Conservation (phyloP, 2,113 vertebrate species). For the Gasterosteus nipponicus region DNA sequence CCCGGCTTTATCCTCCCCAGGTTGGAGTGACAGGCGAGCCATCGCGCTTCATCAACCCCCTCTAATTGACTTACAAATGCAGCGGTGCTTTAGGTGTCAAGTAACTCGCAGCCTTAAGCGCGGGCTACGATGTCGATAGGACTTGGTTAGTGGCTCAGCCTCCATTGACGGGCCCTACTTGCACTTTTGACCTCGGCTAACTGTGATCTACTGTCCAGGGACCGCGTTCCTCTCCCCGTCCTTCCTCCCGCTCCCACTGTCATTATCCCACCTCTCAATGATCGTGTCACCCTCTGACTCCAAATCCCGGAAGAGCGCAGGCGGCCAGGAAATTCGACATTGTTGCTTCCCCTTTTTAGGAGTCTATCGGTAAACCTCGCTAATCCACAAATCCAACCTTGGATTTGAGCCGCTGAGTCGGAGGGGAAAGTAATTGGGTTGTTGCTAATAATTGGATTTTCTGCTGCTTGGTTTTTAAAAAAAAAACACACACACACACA, state of each 20-base stretch:
- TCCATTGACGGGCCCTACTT: conserved; percentile 65
- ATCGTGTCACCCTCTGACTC: conserved; percentile 78
- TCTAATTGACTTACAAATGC: conserved; percentile 76
- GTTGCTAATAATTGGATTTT: conserved; percentile 87
- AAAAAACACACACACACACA: background rate
- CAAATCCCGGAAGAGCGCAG: conserved; percentile 75
- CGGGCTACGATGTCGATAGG: conserved; percentile 69
- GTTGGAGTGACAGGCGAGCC: conserved; percentile 57
- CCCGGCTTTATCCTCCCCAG: conserved; percentile 44
- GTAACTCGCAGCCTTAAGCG: conserved; percentile 63
- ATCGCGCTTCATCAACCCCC: conserved; percentile 33
- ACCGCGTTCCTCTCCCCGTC: conserved; percentile 18
- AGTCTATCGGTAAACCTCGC: conserved; percentile 79
- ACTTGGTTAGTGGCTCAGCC: conserved; percentile 69
- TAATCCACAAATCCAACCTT: conserved; percentile 85
- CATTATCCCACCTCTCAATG: conserved; percentile 70
- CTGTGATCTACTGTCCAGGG: conserved; percentile 65
- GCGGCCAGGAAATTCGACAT: conserved; percentile 75
- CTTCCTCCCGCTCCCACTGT: conserved; percentile 28
- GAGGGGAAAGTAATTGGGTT: conserved; percentile 84
- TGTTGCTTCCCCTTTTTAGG: conserved; percentile 77
- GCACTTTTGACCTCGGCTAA: conserved; percentile 66
- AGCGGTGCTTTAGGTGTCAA: conserved; percentile 54
- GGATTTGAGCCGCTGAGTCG: conserved; percentile 79
- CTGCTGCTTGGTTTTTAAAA: conserved; percentile 75